These are phyloP conservation scores for Rhabdomys pumilio DNA, from an alignment of 2,797 vertebrate species.

Conservation along the genomic window DNA sequence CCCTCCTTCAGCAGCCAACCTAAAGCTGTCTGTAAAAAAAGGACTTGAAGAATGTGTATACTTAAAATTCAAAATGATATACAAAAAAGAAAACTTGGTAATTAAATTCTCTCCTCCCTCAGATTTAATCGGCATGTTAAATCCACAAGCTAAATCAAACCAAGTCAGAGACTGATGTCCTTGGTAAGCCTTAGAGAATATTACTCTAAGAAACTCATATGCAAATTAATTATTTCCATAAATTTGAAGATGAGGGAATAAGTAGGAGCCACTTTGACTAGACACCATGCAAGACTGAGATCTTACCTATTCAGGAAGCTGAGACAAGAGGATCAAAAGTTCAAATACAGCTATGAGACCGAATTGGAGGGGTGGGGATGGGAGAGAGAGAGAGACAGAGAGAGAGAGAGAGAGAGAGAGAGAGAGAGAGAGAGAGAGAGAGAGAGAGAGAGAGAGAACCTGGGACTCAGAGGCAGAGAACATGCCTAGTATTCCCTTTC, in stretches of 20 bases:
- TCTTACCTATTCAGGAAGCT: not conserved
- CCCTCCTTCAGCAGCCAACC: not conserved
- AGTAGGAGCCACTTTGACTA: not conserved
- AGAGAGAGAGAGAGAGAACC: too few species aligned
- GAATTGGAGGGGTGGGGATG: rapidly evolving
- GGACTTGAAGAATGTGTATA: not conserved
- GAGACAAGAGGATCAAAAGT: not conserved
- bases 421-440: too few species aligned
- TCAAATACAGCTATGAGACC: not conserved
- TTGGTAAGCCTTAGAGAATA: not conserved
- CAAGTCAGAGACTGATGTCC: not conserved
- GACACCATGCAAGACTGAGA: not conserved
- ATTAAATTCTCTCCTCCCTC: not conserved
- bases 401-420: too few species aligned
- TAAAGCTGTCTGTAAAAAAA: not conserved
- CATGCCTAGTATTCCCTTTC: not conserved
- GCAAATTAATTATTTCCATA: not conserved
- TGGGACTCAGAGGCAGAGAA: not conserved
- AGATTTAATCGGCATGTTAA: not conserved
- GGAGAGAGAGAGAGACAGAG: too few species aligned
- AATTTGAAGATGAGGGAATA: not conserved
- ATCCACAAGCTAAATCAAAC: not conserved
- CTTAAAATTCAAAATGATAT: constrained; percentile 22
- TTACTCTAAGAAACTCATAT: not conserved
- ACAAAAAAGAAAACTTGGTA: not conserved